These are phyloP conservation scores for Zaprionus vittiger DNA, from an alignment of 1,140 invertebrate species.

Conservation along the genomic window DNA sequence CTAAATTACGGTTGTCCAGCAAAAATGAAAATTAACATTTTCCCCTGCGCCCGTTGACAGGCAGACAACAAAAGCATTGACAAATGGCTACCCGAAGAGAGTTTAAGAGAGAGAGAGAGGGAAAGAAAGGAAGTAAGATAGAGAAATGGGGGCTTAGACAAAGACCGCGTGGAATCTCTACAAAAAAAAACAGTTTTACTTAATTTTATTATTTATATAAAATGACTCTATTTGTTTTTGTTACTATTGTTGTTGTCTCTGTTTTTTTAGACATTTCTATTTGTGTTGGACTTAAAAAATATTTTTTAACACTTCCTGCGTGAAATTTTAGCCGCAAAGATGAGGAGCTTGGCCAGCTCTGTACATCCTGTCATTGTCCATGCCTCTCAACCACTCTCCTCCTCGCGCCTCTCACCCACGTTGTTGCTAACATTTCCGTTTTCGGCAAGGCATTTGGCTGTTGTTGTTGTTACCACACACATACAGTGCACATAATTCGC, in stretches of 20 bases:
- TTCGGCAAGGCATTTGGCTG: conserved; percentile 19
- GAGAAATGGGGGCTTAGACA: neutral
- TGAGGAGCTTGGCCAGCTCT: conserved; percentile 29
- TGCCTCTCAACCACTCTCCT: neutral
- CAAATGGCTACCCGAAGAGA: conserved; percentile 37
- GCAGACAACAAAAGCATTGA: conserved; percentile 29
- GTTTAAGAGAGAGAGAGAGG: neutral
- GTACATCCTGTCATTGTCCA: conserved; percentile 42
- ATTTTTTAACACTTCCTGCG: conserved; percentile 56
- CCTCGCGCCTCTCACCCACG: neutral
- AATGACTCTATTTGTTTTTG: neutral
- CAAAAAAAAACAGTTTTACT: conserved; percentile 33
- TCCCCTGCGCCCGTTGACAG: conserved; percentile 25
- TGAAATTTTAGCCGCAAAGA: conserved; percentile 43
- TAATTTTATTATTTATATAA: conserved; percentile 54
- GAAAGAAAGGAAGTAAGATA: no score
- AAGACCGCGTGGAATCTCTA: neutral
- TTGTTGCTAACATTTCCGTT: conserved; percentile 53
- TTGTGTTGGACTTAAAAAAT: conserved; percentile 38
- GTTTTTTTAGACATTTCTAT: conserved; percentile 24
- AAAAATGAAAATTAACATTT: conserved; percentile 47
- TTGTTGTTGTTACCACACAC: conserved; percentile 5
- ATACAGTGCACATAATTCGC: conserved; percentile 39
- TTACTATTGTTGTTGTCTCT: neutral
- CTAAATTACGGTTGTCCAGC: conserved; percentile 25